Base-by-base conservation (phyloP, 2,113 vertebrate species). In the Ictalurus punctatus region DNA sequence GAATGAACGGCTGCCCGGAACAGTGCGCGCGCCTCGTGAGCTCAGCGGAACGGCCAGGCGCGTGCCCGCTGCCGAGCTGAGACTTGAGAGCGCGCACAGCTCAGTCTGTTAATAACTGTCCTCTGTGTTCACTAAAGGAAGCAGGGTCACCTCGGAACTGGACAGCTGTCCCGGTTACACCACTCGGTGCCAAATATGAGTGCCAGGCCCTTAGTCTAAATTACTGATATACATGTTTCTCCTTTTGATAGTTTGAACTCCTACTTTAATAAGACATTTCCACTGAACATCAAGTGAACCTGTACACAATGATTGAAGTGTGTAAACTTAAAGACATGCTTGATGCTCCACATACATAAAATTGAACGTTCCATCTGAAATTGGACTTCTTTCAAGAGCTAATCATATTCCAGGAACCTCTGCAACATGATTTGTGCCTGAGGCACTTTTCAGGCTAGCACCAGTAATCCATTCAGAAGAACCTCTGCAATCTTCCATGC, bases 1-100 rank as follows among this genome's bases (percentile, higher is more conserved):
- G 94, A 95, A 95, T 95, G 94, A 95, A 95, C 94, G 30, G 78
- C 86, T 87, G 94, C 94, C 92, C 93, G 91, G 94, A 93, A 93
- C 91, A 92, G 85, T 85, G 80, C 91, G 76, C 80, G 80, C 56
- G 80, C 56, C 54, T 88, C 74, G 78, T 81, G 63, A 87, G 86
- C 76, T 69, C 78, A 69, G 78, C 52, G n/a, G 78, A 87, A 69
- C 44, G 59, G 83, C 34, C 73, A 76, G 44, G 87, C 67, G 87
- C 71, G 73, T 40, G 30, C 73, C 73, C 58, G 65, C 44, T 58
- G 12, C 83, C 4, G 30, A 56, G 30, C 48, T 21, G 12, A 25
- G 85, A 21, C 30, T 1, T 34, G 30, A 56, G 65, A 34, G 84
- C n/a, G 16, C n/a, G 21, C 13, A 25, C n/a, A 59, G 84, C 9